A percentile compares a stretch with the other conserved stretches of the same genome.
Conservation (phyloP, 1,140 invertebrate species). For the Lithobius niger region DNA sequence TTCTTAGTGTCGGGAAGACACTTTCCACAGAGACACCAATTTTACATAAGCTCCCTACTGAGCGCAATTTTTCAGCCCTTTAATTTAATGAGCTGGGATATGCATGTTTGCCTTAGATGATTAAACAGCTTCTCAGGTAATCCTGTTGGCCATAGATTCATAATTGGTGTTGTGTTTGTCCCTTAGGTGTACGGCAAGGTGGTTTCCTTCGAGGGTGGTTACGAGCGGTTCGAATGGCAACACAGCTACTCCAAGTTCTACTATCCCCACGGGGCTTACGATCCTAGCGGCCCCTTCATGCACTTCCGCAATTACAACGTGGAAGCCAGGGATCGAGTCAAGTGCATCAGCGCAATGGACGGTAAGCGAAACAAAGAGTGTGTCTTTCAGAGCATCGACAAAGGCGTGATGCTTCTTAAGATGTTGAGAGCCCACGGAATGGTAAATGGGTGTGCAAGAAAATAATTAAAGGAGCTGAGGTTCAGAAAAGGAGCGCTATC, state of each 20-base stretch:
- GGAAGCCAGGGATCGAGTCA: conserved; percentile 84
- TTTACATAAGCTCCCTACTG: no score
- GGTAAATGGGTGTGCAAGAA: no score
- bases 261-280: conserved; percentile 71
- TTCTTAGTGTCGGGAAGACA: no score
- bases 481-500: no score
- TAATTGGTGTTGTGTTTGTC: conserved; percentile 14
- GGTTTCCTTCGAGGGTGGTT: conserved; percentile 43
- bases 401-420: no score
- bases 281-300: conserved; percentile 76
- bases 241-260: conserved; percentile 90
- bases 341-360: conserved; percentile 82
- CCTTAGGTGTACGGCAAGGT: conserved; percentile 58
- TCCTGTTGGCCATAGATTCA: no score
- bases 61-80: neutral
- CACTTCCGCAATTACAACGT: conserved; percentile 98
- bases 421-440: no score
- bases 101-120: no score
- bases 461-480: no score
- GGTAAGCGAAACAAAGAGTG: conserved; percentile 34
- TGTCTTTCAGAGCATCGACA: conserved; percentile 50
- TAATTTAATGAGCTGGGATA: no score
- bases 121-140: no score
- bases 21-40: no score
- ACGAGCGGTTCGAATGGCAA: conserved; percentile 77